A percentile compares a stretch with the other conserved stretches of the same genome.
Conservation (phyloP, 2,888 invertebrate genomes). For the Nudaria mundana region DNA sequence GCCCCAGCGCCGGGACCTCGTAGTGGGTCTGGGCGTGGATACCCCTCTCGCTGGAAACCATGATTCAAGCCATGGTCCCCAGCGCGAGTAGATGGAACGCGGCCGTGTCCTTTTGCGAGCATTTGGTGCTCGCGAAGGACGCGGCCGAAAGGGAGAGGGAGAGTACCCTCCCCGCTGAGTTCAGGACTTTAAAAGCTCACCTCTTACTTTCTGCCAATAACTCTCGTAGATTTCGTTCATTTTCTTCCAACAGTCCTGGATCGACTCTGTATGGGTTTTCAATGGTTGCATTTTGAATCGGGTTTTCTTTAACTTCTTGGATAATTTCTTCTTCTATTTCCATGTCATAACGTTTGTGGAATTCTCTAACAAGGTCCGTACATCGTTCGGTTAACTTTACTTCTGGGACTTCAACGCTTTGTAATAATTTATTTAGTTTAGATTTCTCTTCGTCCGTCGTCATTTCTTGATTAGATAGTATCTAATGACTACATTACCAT, state of each 20-base stretch:
- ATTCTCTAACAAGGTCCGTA: slow-evolving; percentile 51
- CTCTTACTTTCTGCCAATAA: slow-evolving; percentile 47
- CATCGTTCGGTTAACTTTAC: slow-evolving; percentile 60
- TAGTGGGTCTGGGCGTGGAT: no score
- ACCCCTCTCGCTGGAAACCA: no score
- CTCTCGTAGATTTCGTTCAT: slow-evolving; percentile 52
- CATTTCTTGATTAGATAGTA: slow-evolving; percentile 36
- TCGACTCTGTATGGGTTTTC: slow-evolving; percentile 67
- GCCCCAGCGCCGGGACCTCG: no score
- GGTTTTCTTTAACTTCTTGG: slow-evolving; percentile 35
- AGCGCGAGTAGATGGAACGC: no score
- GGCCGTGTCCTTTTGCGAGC: no score
- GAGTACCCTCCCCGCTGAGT: no score
- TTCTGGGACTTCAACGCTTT: slow-evolving; percentile 61
- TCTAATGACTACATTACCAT: slow-evolving; percentile 12
- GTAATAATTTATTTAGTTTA: slow-evolving; percentile 60
- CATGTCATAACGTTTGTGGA: slow-evolving; percentile 49
- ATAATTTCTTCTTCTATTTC: slow-evolving; percentile 47
- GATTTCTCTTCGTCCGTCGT: slow-evolving; percentile 68
- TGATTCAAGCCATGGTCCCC: no score
- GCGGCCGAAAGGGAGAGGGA: no score
- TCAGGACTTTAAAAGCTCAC: no score
- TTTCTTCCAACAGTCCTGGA: slow-evolving; percentile 51
- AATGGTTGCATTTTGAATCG: slow-evolving; percentile 22
- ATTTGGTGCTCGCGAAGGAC: no score